These are phyloP conservation scores for Pithys albifrons DNA, from an alignment of 2,113 vertebrate genomes.

Conservation along the genomic window DNA sequence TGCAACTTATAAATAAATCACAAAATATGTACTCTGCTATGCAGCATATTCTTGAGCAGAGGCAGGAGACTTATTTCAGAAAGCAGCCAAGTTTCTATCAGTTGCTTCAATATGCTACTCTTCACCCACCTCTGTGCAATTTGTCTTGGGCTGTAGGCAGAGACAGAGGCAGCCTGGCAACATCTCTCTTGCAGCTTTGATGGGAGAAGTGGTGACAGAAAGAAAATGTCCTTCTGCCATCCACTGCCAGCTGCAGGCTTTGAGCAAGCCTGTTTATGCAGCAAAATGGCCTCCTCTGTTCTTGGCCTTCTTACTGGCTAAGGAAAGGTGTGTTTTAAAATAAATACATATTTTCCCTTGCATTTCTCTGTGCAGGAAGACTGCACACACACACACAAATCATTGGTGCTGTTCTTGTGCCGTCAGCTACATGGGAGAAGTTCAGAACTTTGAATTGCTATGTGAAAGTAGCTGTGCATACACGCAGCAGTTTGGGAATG, in stretches of 20 bases:
- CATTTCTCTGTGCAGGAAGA: not conserved
- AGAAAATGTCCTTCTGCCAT: not conserved
- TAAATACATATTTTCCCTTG: rapidly evolving
- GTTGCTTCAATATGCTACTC: not conserved
- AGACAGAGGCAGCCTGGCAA: not conserved
- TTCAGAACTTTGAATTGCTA: not conserved
- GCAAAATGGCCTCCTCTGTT: not conserved
- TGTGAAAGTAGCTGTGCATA: not conserved
- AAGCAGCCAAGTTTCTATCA: not conserved
- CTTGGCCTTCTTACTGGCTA: not conserved
- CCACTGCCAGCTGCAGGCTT: not conserved
- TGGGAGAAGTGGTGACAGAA: not conserved
- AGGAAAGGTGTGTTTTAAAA: not conserved
- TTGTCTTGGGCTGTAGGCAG: not conserved
- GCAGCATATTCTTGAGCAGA: not conserved
- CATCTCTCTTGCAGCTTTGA: not conserved
- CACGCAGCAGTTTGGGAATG: not conserved
- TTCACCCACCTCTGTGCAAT: not conserved
- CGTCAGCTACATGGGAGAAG: not conserved
- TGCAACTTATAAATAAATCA: not conserved
- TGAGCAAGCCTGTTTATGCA: not conserved
- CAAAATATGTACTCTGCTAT: not conserved
- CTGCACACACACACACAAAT: not conserved
- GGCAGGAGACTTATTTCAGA: not conserved
- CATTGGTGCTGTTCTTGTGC: not conserved